Percentiles rank a stretch among this genome's conserved stretches.
Evolutionary conservation across 2,113 vertebrate genomes (phyloP).

Genomic region (Centropus unirufus): DNA sequence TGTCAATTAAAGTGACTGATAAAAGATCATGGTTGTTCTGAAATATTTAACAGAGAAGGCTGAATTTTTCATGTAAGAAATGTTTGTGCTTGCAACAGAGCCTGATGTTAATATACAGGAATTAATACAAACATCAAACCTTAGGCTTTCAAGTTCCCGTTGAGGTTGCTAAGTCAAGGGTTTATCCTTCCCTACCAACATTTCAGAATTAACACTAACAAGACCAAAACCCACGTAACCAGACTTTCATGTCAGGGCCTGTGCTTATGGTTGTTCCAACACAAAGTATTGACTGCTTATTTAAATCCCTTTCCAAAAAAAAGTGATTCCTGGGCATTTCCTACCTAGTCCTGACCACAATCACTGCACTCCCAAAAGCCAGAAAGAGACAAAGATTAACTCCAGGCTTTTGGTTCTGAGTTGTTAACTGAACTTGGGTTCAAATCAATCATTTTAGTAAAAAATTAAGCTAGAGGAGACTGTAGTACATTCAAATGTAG

Average conservation of each 20-base stretch:
- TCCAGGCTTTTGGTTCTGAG: not conserved
- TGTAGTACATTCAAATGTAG: not conserved
- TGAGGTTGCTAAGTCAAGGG: not conserved
- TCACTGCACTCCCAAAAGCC: not conserved
- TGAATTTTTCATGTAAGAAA: slow-evolving; percentile 26
- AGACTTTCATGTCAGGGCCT: rapidly evolving
- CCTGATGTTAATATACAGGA: not conserved
- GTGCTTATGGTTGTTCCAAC: rapidly evolving
- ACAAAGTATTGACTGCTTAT: not conserved
- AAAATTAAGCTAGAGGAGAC: not conserved
- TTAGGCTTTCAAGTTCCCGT: not conserved
- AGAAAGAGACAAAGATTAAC: not conserved
- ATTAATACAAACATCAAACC: not conserved
- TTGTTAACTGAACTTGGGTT: not conserved
- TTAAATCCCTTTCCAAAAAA: not conserved
- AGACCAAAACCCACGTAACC: not conserved
- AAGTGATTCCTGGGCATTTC: not conserved
- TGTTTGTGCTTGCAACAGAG: not conserved
- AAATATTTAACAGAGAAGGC: slow-evolving; percentile 24
- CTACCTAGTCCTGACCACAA: rapidly evolving
- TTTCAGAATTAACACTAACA: not conserved
- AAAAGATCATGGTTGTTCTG: not conserved
- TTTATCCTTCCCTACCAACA: not conserved
- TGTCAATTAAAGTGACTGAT: slow-evolving; percentile 30
- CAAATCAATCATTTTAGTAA: not conserved